Evolutionary conservation across 1,140 invertebrate species (phyloP), one percentile per base, ranked within the genome.

Genomic region (Coboldia fuscipes): DNA sequence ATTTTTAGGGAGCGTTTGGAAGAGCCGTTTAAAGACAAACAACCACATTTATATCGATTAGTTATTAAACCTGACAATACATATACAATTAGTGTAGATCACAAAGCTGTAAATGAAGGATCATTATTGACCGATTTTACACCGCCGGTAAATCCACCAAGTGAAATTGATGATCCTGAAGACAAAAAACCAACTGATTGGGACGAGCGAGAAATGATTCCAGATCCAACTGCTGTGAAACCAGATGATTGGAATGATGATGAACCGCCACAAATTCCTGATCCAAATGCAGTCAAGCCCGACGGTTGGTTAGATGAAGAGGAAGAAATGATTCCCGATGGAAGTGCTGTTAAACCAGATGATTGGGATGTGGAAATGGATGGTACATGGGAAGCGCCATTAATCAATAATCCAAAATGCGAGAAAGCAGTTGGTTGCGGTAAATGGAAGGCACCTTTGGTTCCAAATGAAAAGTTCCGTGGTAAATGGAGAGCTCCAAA

Each of bases 281-380:
- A 99, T 57, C 71, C 82, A 29, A 70, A 68, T 45, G 88, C 93
- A 5, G 56, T 66, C 1, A 92, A 85, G 57, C 94, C 94, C 3
- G 71, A 72, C 19, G 86, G 81, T 35, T 98, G 94, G 94, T 63
- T 96, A 8, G 90, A 96, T 41, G 72, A 94, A 47, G 93, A 97
- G 57, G 72, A 79, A 1, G 67, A 75, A 29, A 76, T 80, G 52
- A 78, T 97, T 38, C 72, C 86, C 9, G 90, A 97, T 61, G 74
- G 84, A 0, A 69, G 75, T 28, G 81, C 89, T 7, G 58, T 68
- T 21, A 92, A 89, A 60, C 93, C 92, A 0, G 68, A 69, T 1
- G 92, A 97, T 55, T 97, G 93, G 93, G 93, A 98, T 60, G 70
- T 80, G 30, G 88, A 94, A 41, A 97, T 97, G 75, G 94, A 98